Evolutionary conservation across 2,888 invertebrate genomes (phyloP).

Genomic region (Slavum lentiscoides): DNA sequence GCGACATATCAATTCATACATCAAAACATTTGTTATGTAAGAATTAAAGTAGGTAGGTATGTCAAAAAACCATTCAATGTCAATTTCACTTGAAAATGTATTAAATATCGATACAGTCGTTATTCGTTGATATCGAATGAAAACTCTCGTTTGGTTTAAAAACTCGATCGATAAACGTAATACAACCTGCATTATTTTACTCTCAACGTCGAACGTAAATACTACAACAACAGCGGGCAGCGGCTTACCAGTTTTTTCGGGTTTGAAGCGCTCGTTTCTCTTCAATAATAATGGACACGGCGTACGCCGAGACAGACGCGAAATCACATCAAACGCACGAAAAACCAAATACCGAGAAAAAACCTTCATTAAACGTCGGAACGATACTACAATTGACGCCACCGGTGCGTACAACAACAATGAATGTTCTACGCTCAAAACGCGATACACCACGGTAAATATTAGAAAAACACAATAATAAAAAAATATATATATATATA

Average conservation of each 20-base stretch:
- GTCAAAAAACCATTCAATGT: no score
- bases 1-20: no score
- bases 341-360: constrained; percentile 10
- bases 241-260: constrained; percentile 39
- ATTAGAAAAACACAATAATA: constrained; percentile 45
- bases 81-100: no score
- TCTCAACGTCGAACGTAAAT: background rate
- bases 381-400: constrained; percentile 13
- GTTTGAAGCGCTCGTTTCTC: background rate
- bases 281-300: constrained; percentile 1
- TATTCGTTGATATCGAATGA: no score
- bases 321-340: constrained; percentile 6
- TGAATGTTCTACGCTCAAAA: constrained; percentile 32
- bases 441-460: constrained; percentile 29
- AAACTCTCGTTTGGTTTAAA: no score
- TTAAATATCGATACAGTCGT: no score
- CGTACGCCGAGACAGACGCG: constrained; percentile 6
- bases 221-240: background rate
- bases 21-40: no score
- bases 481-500: constrained; percentile 26
- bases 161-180: no score
- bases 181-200: no score
- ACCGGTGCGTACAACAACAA: constrained; percentile 10
- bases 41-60: no score
- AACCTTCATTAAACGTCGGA: background rate